Base-by-base conservation (phyloP, 2,797 vertebrate species). In the Tolypeutes matacus region DNA sequence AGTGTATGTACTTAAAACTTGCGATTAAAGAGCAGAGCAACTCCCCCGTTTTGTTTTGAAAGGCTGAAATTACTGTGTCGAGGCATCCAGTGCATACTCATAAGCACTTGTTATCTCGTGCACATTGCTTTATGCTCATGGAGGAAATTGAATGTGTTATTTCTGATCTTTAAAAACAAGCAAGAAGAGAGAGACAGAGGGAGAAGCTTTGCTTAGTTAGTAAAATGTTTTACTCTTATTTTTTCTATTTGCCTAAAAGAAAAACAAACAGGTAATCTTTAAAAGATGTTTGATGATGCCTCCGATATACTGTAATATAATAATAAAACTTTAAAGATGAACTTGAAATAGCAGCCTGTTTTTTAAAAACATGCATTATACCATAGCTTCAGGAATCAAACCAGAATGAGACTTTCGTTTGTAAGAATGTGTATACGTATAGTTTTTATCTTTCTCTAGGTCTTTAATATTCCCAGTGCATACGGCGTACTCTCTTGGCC, bases 111-210 rank as follows among this genome's bases (percentile, higher is more conserved):
- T 60, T 84, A 4, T 76, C 42, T 97, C 25, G 49, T 15, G 14
- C 3, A 91, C 20, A 11, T 82, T 91, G 49, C 31, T 95, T 91
- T 69, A 53, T 53, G 53, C 7, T 58, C 23, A 94, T 86, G 94
- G 25, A 93, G 75, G 65, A 96, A 97, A 80, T 62, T 34, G 80
- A 96, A 96, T 94, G 53, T 42, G 31, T 85, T 91, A 0, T 92
- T 96, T 89, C 51, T n/a, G 51, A 56, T 5, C 34, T 14, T 80
- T 42, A 78, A 42, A 64, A 65, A 5, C 7, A 7, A 46, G 2
- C 20, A 51, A 36, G 4, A 53, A 46, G 5, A 15, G 3, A 70
- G 2, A 77, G 6, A 34, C 13, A 34, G n/a, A 93, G 93, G 90
- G 46, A 42, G 21, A 77, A 78, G 77, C 23, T 1, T 93, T 77